Evolutionary conservation across 1,140 invertebrate genomes (phyloP).

Genomic region (Colletes gigas): DNA sequence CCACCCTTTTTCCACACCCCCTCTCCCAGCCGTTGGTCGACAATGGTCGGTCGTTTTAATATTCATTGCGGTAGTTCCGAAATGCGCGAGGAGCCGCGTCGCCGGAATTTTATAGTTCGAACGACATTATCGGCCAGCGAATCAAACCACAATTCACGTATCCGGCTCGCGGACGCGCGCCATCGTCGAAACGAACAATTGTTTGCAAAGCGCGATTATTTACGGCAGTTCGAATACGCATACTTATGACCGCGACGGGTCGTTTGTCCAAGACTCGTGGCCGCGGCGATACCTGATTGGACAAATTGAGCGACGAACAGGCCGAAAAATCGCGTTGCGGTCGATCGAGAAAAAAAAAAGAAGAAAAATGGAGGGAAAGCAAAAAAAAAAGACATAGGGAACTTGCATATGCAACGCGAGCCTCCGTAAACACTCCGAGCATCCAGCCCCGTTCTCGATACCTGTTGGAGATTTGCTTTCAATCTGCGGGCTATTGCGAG

Average conservation of each 20-base stretch:
- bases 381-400: too few species aligned
- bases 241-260: neutral
- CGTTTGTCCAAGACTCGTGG: neutral
- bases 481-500: conserved; percentile 52
- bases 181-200: conserved; percentile 45
- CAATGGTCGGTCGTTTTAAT: too few species aligned
- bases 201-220: conserved; percentile 34
- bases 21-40: too few species aligned
- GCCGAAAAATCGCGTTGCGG: neutral
- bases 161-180: too few species aligned
- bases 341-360: neutral
- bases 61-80: too few species aligned
- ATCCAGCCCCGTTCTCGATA: conserved; percentile 40
- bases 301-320: conserved; percentile 5
- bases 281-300: conserved; percentile 11
- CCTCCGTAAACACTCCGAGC: conserved; percentile 49
- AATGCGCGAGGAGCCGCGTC: too few species aligned
- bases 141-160: neutral
- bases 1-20: too few species aligned
- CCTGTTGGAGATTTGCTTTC: conserved; percentile 66
- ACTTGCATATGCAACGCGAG: conserved; percentile 36
- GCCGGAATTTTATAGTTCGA: too few species aligned
- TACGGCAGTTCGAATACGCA: conserved; percentile 28
- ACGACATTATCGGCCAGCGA: neutral
- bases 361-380: too few species aligned